Conservation (phyloP, 2,797 vertebrate genomes). For the Natrix natrix region DNA sequence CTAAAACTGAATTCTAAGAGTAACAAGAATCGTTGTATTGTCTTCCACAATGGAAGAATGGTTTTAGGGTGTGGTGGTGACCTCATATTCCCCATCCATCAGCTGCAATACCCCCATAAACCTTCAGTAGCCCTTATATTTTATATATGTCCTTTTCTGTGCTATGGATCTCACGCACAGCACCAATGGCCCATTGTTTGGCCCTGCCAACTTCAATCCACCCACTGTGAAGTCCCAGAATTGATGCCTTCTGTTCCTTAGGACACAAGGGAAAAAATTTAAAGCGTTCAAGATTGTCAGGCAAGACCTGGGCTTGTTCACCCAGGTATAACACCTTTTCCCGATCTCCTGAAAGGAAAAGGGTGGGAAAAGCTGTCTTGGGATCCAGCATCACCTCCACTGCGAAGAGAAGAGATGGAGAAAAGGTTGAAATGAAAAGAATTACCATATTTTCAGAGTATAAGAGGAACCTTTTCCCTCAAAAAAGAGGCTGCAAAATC, state of each 20-base stretch:
- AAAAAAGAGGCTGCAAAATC: no score
- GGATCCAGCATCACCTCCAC: constrained; percentile 24
- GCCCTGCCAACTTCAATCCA: constrained; percentile 27
- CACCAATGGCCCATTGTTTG: constrained; percentile 16
- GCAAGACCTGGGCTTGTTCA: background rate
- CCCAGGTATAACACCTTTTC: constrained; percentile 22
- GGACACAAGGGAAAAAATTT: background rate
- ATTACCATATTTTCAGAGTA: background rate
- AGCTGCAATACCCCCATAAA: constrained; percentile 15
- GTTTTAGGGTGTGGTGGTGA: constrained; percentile 5
- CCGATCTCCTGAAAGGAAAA: constrained; percentile 24
- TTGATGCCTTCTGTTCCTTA: constrained; percentile 10
- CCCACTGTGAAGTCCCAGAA: constrained; percentile 23
- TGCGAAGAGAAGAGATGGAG: background rate
- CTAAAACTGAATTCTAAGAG: background rate
- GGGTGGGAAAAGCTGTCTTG: constrained; percentile 23
- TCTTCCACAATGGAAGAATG: constrained; percentile 3
- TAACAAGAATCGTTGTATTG: background rate
- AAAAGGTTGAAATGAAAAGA: background rate
- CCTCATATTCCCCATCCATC: background rate
- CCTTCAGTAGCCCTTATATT: background rate
- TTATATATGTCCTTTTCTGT: background rate
- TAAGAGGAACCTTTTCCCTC: no score
- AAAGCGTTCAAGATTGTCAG: constrained; percentile 24
- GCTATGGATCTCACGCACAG: constrained; percentile 8